Evolutionary conservation across 2,797 vertebrate genomes (phyloP), one percentile per base, ranked within the genome.

Genomic region (Melanotaenia pygmaea): DNA sequence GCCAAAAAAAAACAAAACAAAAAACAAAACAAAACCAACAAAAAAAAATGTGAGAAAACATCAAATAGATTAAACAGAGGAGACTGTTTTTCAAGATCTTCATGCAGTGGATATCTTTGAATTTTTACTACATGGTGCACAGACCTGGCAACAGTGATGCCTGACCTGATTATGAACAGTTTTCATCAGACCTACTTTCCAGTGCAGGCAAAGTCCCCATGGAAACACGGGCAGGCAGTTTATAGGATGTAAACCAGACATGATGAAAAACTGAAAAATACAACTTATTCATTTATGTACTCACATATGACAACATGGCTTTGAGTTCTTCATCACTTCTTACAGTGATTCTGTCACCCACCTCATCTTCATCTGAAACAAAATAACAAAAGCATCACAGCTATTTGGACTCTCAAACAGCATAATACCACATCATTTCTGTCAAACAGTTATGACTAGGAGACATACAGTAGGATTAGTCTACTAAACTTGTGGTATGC

Each of bases 261-360:
- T 28, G 13, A 26, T 26, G 1, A 24, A 56, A 56, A 7, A 54
- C 11, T 12, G 3, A 11, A 26, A 54, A 28, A 16, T 14, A 16
- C 22, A 57, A 24, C n/a, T 26, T 26, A 60, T 58, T 8, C 0
- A 62, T 47, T 32, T 14, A 67, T 54, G 50, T 85, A 97, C 98
- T 95, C 88, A 98, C 98, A 85, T 99, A 99, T 9, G 97, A 98
- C 53, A 99, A 89, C 97, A 99, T 99, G 70, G 98, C 98, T 92
- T 98, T 97, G 90, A 99, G 97, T 86, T 99, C 97, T 91, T 99
- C 98, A 54, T 99, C 98, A 32, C 97, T 99, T 81, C 97, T 93
- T 37, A 99, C 98, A 14, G 97, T 99, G 86, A 99, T 99, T 84
- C 98, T 93, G 82, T 99, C 97, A 0, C 98, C 97, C 26, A 99